phyloP scores from a whole-genome alignment of 2,113 vertebrate species.

The Athene noctua region DNA sequence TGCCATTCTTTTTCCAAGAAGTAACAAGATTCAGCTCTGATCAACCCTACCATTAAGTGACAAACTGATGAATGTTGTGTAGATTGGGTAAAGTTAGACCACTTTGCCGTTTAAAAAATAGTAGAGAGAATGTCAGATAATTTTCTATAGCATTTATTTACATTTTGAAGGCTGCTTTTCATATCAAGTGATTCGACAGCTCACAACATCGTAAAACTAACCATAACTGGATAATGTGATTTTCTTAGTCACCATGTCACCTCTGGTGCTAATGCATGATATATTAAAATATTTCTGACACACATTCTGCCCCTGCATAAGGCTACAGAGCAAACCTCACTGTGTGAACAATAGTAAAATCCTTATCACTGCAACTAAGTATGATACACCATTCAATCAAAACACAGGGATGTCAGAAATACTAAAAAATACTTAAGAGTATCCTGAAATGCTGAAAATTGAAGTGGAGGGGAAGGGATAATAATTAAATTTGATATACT shows the following conservation, averaged over 20 bases:
- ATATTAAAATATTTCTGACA: not conserved
- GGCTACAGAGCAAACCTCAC: not conserved
- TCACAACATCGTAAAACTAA: slow-evolving; percentile 17
- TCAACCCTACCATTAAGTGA: slow-evolving; percentile 77
- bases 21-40: slow-evolving; percentile 76
- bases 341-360: not conserved
- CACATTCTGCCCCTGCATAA: not conserved
- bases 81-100: slow-evolving; percentile 65
- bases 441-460: not conserved
- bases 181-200: not conserved
- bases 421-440: not conserved
- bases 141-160: slow-evolving; percentile 10
- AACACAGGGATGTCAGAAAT: not conserved
- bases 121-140: slow-evolving; percentile 28
- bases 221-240: not conserved
- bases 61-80: slow-evolving; percentile 75
- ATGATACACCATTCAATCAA: not conserved
- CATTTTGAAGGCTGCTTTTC: slow-evolving; percentile 20
- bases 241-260: slow-evolving; percentile 15
- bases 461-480: not conserved
- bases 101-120: slow-evolving; percentile 38
- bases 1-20: slow-evolving; percentile 75
- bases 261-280: not conserved
- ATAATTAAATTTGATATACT: not conserved
- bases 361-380: not conserved